phyloP scores from a whole-genome alignment of 2,113 vertebrate species.

The Laticauda laticaudata region DNA sequence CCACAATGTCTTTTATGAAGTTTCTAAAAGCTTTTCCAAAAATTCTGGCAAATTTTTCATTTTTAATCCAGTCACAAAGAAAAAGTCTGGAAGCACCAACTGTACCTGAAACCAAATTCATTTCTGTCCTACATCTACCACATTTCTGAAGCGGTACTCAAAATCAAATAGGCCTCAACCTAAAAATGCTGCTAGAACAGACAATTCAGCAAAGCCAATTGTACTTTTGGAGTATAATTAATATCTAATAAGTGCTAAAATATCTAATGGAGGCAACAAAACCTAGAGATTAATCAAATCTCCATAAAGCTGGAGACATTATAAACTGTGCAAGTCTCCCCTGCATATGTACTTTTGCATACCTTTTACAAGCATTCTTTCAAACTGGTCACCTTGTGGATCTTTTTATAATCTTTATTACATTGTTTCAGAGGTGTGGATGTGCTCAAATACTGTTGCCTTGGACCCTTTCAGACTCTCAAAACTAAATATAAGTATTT shows the following conservation, averaged over 20 bases:
- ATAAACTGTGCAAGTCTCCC: background rate
- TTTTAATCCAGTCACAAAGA: background rate
- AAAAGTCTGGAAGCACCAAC: background rate
- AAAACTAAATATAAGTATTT: background rate
- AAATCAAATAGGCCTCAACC: background rate
- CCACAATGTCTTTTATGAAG: background rate
- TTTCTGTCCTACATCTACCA: background rate
- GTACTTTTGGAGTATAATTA: background rate
- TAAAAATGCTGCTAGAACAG: background rate
- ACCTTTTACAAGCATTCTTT: background rate
- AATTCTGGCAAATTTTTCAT: background rate
- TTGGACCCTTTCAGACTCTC: background rate
- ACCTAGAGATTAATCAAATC: background rate
- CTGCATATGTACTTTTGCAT: background rate
- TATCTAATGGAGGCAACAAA: background rate
- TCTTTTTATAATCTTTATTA: background rate
- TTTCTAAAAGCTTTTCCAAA: background rate
- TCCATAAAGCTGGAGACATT: background rate
- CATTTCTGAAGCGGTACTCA: background rate
- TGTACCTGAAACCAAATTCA: background rate
- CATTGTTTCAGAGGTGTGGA: background rate
- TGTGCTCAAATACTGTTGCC: background rate
- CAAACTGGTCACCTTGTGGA: background rate
- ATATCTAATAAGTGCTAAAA: background rate
- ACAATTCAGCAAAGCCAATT: background rate